Evolutionary conservation across 2,113 vertebrate genomes (phyloP), one percentile per base, ranked within the genome.

Genomic region (Notothenia rossii): DNA sequence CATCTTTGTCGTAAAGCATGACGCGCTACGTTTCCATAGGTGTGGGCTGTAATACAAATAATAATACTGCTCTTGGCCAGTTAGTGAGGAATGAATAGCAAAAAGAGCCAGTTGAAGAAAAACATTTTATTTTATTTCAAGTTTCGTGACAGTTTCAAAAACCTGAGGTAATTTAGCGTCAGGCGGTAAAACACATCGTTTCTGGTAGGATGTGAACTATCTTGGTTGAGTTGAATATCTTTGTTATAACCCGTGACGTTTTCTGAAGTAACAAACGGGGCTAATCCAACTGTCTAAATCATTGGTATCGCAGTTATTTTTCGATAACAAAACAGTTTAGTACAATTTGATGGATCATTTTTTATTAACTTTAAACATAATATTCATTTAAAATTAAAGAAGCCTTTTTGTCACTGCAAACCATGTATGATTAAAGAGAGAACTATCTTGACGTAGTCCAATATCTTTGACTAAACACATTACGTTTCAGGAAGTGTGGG

Each of bases 401-500:
- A n/a, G 7, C 1, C 7, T 40, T 40, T 40, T 7, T 8, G 36
- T 17, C 5, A 56, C 9, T 11, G 12, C 10, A 36, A 10, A 71
- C 2, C 36, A 7, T 40, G 1, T 40, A 40, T 40, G 36, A 40
- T 8, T 8, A 40, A 6, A 7, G 5, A 0, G 46, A 56, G 77
- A 85, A 79, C 15, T 20, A 70, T 92, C 85, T 83, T 59, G 20
- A 66, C 1, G 0, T 1, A 46, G 2, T 55, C 10, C 13, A 51
- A 5, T 22, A 85, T 83, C 89, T 91, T 87, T 78, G 75, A 25
- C 45, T 14, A 10, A 10, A 12, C 43, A 10, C 7, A 50, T 53
- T 72, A 91, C 89, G 86, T 88, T 53, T 33, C 29, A 50, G 92
- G 91, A 93, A 93, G 88, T 88, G 50, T 1, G 8, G 25, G 43